Conservation (phyloP, 2,888 invertebrate genomes). For the Synergus itoensis region DNA sequence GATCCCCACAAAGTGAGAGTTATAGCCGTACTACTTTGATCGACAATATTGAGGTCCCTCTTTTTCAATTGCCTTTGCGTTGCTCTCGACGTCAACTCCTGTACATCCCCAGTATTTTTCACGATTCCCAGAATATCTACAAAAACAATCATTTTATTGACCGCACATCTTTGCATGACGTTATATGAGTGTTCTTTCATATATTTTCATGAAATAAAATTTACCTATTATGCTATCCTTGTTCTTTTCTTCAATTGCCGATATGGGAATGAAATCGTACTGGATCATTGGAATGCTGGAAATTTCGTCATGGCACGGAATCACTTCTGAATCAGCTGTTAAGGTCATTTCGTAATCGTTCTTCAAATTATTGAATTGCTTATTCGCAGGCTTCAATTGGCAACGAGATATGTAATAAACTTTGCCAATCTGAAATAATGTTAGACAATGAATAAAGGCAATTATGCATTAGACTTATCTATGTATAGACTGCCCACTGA, state of each 20-base stretch:
- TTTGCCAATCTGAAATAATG: conserved; percentile 83
- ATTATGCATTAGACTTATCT: background rate
- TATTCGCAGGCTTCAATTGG: conserved; percentile 95
- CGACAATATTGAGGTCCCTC: conserved; percentile 92
- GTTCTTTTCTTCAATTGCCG: conserved; percentile 84
- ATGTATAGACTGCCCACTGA: too few species aligned
- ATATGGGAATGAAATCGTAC: conserved; percentile 79
- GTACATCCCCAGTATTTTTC: conserved; percentile 85
- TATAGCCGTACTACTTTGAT: conserved; percentile 88
- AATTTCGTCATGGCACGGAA: conserved; percentile 76
- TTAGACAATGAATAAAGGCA: background rate
- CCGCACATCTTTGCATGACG: background rate
- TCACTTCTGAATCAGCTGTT: conserved; percentile 84
- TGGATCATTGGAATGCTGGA: conserved; percentile 86
- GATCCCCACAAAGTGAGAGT: conserved; percentile 93
- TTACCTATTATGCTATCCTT: conserved; percentile 87
- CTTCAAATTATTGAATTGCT: conserved; percentile 88
- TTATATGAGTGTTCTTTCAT: background rate
- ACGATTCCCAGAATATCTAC: conserved; percentile 94
- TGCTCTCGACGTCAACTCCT: conserved; percentile 85
- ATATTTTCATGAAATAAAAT: conserved; percentile 55
- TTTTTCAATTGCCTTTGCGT: conserved; percentile 93
- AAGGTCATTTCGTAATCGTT: conserved; percentile 99
- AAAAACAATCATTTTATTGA: conserved; percentile 59
- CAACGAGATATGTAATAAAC: conserved; percentile 94